Conservation (phyloP, 2,797 vertebrate genomes). For the Gallinago nigripennis region DNA sequence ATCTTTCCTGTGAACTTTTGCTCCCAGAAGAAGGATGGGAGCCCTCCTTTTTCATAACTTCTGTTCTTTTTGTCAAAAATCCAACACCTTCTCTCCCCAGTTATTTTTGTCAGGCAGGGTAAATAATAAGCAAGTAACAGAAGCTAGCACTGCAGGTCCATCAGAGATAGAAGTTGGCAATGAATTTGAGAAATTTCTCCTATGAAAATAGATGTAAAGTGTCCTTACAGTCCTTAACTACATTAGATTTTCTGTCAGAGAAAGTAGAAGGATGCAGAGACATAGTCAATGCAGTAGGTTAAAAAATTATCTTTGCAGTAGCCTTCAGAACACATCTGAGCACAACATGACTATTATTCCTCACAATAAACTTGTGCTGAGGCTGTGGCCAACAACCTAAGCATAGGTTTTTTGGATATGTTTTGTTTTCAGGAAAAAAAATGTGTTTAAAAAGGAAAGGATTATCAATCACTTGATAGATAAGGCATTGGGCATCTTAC, state of each 20-base stretch:
- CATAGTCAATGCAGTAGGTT: neutral
- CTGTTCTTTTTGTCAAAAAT: neutral
- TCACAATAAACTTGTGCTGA: neutral
- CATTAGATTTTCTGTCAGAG: neutral
- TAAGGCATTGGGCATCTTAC: neutral
- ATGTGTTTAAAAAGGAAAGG: neutral
- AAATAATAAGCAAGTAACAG: neutral
- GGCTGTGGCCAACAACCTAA: neutral
- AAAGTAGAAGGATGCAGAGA: neutral
- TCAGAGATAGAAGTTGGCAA: neutral
- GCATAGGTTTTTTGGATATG: fast-evolving
- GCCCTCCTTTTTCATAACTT: neutral
- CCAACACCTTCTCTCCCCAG: neutral
- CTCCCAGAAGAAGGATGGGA: neutral
- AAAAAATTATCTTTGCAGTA: neutral
- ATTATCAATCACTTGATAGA: neutral
- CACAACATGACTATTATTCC: neutral
- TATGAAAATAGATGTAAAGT: neutral
- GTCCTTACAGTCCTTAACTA: neutral
- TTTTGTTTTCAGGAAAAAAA: neutral
- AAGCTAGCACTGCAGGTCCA: neutral
- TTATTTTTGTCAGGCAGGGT: neutral
- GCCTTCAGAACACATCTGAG: neutral
- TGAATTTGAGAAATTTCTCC: neutral
- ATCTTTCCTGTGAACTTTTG: neutral